A percentile compares a stretch with the other conserved stretches of the same genome.
phyloP scores from a whole-genome alignment of 2,797 vertebrate species.

The Pseudochaenichthys georgianus region DNA sequence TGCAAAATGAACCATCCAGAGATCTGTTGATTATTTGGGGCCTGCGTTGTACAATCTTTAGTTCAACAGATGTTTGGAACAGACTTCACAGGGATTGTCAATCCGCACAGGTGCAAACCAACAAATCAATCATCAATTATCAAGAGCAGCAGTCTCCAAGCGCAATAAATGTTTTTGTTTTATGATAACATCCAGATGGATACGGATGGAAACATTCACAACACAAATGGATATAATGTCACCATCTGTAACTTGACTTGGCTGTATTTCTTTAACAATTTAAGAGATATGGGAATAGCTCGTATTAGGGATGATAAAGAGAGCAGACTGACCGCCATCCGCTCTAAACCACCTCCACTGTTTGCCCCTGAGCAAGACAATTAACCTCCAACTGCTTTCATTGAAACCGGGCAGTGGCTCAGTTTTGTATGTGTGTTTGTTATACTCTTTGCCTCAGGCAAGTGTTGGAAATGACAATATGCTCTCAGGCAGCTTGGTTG shows the following conservation, averaged over 20 bases:
- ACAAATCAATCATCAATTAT: conserved; percentile 27
- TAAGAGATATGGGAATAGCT: conserved; percentile 11
- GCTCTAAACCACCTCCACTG: conserved; percentile 23
- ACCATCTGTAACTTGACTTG: conserved; percentile 9
- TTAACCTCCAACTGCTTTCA: conserved; percentile 59
- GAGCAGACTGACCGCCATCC: conserved; percentile 41
- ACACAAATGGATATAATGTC: conserved; percentile 20
- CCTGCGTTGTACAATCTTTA: not conserved
- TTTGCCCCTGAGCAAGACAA: conserved; percentile 50
- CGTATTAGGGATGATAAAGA: conserved; percentile 31
- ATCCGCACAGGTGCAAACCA: not conserved
- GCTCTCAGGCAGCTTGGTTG: conserved; percentile 32
- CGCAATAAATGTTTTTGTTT: conserved; percentile 7
- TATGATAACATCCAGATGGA: conserved; percentile 12
- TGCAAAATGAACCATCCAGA: not conserved
- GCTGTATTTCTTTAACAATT: conserved; percentile 1
- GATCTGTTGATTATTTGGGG: not conserved
- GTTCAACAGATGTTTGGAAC: conserved; percentile 17
- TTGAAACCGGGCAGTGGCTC: conserved; percentile 44
- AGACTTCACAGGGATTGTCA: conserved; percentile 2
- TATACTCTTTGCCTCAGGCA: conserved; percentile 42
- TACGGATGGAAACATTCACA: conserved; percentile 15
- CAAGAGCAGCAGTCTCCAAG: not conserved
- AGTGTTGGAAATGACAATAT: conserved; percentile 46
- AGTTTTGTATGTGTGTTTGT: conserved; percentile 34